Conservation (phyloP, 2,113 vertebrate species). For the Strigops habroptila region DNA sequence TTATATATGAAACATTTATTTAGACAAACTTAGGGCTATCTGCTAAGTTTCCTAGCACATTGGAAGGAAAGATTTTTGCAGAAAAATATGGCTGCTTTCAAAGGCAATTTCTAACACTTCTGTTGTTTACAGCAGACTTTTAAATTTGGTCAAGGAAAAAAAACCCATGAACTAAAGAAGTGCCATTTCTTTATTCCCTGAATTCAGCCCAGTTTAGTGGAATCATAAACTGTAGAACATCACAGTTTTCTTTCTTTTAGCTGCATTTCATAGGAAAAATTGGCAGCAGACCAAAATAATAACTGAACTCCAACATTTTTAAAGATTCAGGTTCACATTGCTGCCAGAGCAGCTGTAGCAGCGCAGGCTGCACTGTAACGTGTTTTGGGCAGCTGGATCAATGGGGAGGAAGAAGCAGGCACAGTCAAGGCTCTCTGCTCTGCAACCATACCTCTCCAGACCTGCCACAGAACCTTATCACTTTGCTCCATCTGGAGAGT, state of each 20-base stretch:
- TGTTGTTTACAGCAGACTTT: conserved; percentile 2
- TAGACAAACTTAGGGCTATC: background rate
- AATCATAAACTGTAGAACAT: background rate
- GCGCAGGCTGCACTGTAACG: background rate
- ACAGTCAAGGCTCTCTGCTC: background rate
- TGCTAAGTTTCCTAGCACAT: background rate
- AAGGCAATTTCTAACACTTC: background rate
- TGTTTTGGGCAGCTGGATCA: background rate
- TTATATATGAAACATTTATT: background rate
- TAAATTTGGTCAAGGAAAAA: background rate
- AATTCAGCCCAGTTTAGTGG: background rate
- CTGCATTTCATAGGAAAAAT: background rate
- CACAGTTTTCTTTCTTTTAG: background rate
- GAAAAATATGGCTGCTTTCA: background rate
- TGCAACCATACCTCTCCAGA: background rate
- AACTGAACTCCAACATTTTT: background rate
- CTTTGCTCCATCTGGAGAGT: background rate
- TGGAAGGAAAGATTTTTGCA: background rate
- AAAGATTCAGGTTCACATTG: background rate
- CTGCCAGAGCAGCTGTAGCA: background rate
- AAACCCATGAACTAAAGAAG: background rate
- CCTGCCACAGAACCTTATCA: accelerated
- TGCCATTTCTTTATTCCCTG: background rate
- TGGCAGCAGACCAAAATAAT: background rate
- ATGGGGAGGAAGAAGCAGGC: background rate